Evolutionary conservation across 2,888 invertebrate species (phyloP).

Genomic region (Synergus umbraculus): DNA sequence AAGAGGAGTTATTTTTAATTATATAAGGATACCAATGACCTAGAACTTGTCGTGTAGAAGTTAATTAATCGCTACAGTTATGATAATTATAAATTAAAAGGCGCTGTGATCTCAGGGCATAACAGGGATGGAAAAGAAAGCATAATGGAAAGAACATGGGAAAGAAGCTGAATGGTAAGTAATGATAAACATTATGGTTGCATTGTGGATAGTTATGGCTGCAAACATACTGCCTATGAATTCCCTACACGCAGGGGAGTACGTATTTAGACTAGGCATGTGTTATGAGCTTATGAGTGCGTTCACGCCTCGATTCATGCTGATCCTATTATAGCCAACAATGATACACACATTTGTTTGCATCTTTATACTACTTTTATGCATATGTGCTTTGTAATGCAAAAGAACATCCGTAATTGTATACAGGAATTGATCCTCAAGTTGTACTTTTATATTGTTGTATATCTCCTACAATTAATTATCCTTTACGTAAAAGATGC

Average conservation of each 20-base stretch:
- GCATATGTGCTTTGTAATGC: background rate
- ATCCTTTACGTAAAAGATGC: too few relatives aligned
- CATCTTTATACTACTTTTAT: slow-evolving; percentile 25
- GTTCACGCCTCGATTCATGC: slow-evolving; percentile 33
- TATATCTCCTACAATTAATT: too few relatives aligned
- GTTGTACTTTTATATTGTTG: background rate
- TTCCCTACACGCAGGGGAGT: background rate
- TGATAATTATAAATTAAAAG: slow-evolving; percentile 14
- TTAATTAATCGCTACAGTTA: slow-evolving; percentile 22
- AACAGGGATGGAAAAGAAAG: slow-evolving; percentile 6
- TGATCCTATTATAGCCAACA: slow-evolving; percentile 39
- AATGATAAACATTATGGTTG: slow-evolving; percentile 20
- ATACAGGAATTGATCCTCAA: background rate
- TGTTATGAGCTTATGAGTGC: slow-evolving; percentile 3
- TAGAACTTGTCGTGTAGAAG: slow-evolving; percentile 13
- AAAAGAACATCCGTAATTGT: background rate
- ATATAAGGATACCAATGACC: slow-evolving; percentile 13
- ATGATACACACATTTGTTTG: slow-evolving; percentile 34
- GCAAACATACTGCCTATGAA: slow-evolving; percentile 17
- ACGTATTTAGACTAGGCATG: slow-evolving; percentile 28
- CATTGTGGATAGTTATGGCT: slow-evolving; percentile 8
- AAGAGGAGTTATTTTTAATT: slow-evolving; percentile 3
- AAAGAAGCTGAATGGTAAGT: slow-evolving; percentile 22
- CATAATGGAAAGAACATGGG: slow-evolving; percentile 8
- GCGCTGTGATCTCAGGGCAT: background rate